phyloP scores from a whole-genome alignment of 2,113 vertebrate species.

The Numida meleagris region DNA sequence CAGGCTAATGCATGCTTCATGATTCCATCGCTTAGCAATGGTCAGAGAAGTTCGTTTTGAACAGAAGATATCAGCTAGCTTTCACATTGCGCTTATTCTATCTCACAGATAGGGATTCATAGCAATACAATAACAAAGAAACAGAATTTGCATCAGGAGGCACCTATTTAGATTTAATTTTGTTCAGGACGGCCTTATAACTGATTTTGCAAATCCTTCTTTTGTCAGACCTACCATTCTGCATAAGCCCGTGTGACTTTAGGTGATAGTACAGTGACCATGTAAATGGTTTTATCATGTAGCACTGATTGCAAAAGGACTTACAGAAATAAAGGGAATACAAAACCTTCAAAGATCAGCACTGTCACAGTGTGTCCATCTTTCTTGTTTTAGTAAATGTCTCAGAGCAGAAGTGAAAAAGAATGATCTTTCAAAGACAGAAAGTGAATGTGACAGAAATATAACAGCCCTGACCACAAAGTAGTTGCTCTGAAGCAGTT shows the following conservation, averaged over 20 bases:
- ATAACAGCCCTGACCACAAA: conserved; percentile 27
- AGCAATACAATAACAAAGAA: background rate
- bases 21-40: background rate
- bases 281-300: background rate
- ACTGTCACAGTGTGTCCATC: background rate
- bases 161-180: background rate
- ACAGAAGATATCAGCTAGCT: background rate
- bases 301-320: background rate
- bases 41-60: background rate
- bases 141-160: background rate
- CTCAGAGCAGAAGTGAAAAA: conserved; percentile 60
- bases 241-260: background rate
- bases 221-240: background rate
- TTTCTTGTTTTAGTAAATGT: conserved; percentile 20
- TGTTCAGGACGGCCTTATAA: background rate
- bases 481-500: background rate
- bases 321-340: background rate
- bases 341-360: background rate
- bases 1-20: background rate
- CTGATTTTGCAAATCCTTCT: background rate
- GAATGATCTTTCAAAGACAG: background rate
- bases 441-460: conserved; percentile 20
- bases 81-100: background rate
- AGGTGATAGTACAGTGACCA: background rate
- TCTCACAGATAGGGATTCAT: background rate